Base-by-base conservation (phyloP, 2,888 invertebrate genomes). In the Xanthorhoe spadicearia region DNA sequence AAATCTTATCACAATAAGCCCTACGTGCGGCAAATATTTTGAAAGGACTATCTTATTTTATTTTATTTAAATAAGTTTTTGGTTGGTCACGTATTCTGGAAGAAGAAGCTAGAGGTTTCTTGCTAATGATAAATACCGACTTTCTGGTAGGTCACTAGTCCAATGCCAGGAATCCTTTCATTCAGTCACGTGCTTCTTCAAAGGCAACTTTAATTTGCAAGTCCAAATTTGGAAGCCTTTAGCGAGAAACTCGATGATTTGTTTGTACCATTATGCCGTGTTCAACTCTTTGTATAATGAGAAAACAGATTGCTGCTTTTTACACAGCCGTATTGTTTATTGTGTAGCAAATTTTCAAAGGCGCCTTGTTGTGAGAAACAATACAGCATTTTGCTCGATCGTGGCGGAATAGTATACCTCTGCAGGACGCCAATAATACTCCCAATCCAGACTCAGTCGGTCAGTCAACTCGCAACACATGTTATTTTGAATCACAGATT, bases 351-450 rank as follows among this genome's bases (percentile, higher is more conserved):
- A 65, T 63, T 57, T 70, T 70, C 70, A 73, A 73, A 67, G 59
- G 70, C 64, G 52, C 32, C 71, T 64, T 71, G 74, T 79, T 73
- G 76, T 80, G 80, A 78, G 79, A 83, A 81, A 82, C 84, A 83
- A 81, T 80, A 75, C 72, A 74, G 9, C 38, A 52, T 51, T 77
- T 77, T 77, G 77, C 78, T 73, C 70, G 32, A 32, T 32, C 32
- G 68, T 66, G 68, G 78, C 76, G 77, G 77, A 70, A 80, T 73
- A 79, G 80, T 80, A 74, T 79, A 78, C 74, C 85, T 76, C 87
- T 74, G 77, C 85, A 85, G 87, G 88, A 86, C 80, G 83, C 81
- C 83, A 74, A 77, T 83, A 87, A 87, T 84, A 82, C 77, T 79
- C 77, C 76, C 73, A 72, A 75, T 81, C 80, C 79, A 80, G 81